Evolutionary conservation across 2,113 vertebrate species (phyloP).

Genomic region (Nyctereutes procyonoides): DNA sequence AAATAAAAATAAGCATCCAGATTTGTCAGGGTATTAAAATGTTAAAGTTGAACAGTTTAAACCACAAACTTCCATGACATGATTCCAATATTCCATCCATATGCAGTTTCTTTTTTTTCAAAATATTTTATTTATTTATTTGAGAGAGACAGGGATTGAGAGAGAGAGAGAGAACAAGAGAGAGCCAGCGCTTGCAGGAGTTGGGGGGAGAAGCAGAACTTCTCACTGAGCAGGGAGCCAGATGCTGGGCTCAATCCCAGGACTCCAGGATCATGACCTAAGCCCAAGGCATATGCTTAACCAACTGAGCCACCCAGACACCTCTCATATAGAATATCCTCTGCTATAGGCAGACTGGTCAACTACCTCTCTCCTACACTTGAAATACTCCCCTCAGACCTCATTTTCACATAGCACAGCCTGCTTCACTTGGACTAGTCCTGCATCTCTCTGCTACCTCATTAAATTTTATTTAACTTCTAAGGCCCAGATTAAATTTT

Average conservation of each 20-base stretch:
- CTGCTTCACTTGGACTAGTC: neutral
- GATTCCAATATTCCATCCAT: neutral
- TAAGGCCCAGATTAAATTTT: conserved; percentile 21
- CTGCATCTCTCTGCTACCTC: neutral
- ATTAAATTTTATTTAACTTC: conserved; percentile 65
- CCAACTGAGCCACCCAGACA: too few relatives aligned
- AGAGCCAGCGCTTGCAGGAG: too few relatives aligned
- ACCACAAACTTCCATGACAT: neutral
- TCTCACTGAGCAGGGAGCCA: too few relatives aligned
- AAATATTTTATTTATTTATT: too few relatives aligned
- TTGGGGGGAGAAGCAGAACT: too few relatives aligned
- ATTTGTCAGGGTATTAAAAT: neutral
- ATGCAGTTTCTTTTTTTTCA: neutral
- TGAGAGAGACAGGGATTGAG: too few relatives aligned
- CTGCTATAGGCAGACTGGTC: neutral
- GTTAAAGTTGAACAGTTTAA: conserved; percentile 1
- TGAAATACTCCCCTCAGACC: neutral
- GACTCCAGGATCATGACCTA: too few relatives aligned
- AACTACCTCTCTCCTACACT: neutral
- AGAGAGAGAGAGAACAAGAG: too few relatives aligned
- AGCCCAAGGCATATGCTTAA: too few relatives aligned
- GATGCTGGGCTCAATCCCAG: too few relatives aligned
- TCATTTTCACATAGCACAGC: neutral
- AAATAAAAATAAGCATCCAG: neutral
- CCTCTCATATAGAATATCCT: neutral